Conservation (phyloP, 35 echinoderm and acorn worm genomes). For the Holothuria glaberrima region DNA sequence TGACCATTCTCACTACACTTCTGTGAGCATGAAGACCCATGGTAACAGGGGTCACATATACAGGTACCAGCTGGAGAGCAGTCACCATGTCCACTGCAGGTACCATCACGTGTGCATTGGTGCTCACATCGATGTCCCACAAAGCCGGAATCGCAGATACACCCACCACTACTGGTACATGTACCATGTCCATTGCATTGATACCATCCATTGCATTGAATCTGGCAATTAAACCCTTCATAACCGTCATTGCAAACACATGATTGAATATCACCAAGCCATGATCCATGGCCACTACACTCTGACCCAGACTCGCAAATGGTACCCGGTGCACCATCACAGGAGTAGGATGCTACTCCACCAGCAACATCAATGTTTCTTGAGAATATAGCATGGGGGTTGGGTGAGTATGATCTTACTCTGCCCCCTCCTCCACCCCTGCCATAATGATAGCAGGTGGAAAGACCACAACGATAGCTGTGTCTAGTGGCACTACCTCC, state of each 20-base stretch:
- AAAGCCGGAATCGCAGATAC: conserved; percentile 71
- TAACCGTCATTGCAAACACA: conserved; percentile 71
- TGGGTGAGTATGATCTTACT: conserved; percentile 67
- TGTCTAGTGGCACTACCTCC: conserved; percentile 60
- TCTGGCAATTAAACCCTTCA: conserved; percentile 81
- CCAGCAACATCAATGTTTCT: conserved; percentile 25
- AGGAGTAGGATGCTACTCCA: background rate
- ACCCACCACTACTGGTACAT: conserved; percentile 72
- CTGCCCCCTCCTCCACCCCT: conserved; percentile 75
- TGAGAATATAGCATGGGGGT: conserved; percentile 27
- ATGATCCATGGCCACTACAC: conserved; percentile 76
- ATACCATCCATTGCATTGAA: conserved; percentile 50
- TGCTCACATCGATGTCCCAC: conserved; percentile 91
- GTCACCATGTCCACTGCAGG: conserved; percentile 80
- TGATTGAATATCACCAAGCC: conserved; percentile 7
- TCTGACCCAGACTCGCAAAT: conserved; percentile 51
- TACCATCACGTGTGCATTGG: conserved; percentile 56
- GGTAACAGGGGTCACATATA: conserved; percentile 76
- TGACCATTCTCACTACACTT: conserved; percentile 68
- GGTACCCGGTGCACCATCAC: conserved; percentile 45
- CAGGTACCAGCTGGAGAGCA: conserved; percentile 76
- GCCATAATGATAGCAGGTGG: conserved; percentile 52
- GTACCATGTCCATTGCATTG: conserved; percentile 74
- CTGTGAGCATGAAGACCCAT: conserved; percentile 65
- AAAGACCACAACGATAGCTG: background rate